These are phyloP conservation scores for Phaethornis superciliosus DNA, from an alignment of 2,113 vertebrate genomes.

Conservation along the genomic window DNA sequence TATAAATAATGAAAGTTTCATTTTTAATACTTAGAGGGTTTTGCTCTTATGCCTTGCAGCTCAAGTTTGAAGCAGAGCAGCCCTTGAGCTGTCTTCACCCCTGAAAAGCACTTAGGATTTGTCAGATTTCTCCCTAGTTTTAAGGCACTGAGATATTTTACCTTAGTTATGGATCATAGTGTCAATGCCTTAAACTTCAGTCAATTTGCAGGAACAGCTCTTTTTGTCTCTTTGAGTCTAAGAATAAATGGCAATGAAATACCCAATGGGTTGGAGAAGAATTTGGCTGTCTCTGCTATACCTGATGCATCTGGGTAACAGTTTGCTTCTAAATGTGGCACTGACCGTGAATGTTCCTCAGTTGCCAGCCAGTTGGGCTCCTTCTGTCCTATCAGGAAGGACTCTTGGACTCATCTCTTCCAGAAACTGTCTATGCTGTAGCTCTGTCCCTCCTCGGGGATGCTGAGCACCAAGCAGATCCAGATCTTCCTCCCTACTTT, in stretches of 20 bases:
- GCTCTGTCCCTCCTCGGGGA: neutral
- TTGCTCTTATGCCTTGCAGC: neutral
- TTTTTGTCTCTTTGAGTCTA: neutral
- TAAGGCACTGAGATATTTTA: neutral
- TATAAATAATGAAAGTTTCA: conserved; percentile 20
- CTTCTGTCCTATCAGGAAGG: neutral
- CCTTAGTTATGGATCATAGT: conserved; percentile 16
- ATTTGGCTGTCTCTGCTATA: neutral
- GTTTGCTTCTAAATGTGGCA: neutral
- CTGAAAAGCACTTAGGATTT: neutral
- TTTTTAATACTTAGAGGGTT: neutral
- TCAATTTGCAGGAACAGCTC: neutral
- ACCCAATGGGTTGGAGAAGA: neutral
- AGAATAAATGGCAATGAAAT: neutral
- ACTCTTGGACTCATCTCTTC: neutral
- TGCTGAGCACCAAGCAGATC: neutral
- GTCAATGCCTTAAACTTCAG: neutral
- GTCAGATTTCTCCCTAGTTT: neutral
- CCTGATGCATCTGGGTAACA: neutral
- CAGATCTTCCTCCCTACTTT: neutral
- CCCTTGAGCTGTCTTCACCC: neutral
- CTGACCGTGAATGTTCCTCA: neutral
- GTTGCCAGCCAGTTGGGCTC: neutral
- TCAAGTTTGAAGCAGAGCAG: neutral
- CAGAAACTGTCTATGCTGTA: neutral